Base-by-base conservation (phyloP, 2,113 vertebrate species). In the Callithrix jacchus region DNA sequence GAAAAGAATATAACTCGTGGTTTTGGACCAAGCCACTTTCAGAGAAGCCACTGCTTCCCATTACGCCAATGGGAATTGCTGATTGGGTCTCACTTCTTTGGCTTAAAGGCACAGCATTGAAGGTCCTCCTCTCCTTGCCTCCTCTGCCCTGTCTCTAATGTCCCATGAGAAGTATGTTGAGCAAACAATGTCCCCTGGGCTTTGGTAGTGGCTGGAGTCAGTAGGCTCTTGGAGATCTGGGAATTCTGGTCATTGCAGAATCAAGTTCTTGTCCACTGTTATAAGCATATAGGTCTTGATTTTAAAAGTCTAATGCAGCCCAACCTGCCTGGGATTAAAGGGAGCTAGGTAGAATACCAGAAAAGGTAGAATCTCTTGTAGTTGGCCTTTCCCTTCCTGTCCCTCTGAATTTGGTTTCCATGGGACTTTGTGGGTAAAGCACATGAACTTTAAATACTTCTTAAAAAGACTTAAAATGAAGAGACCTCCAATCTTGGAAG, bases 1-100 rank as follows among this genome's bases (percentile, higher is more conserved):
- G 66, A 94, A 96, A 90, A 91, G 11, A 52, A 82, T 7, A 80
- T 84, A 90, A 93, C 66, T 68, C 68, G 89, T 74, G 66, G 68
- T 89, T 94, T 93, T 66, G 52, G 37, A 85, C 58, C 35, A 91
- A 92, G 23, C 9, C 32, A 88, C 40, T 91, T 91, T 96, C 42
- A 93, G 94, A 93, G 58, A 94, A 88, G 49, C 20, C 45, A 94
- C 42, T 87, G 20, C 58, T 42, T 91, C 66, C 49, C 40, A 86
- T 47, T 35, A 54, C 70, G n/a, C 42, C 35, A 82, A n/a, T 61
- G 27, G 45, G 35, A 8, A 80, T 91, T 83, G 42, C 56, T 93
- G 52, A 27, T 76, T 88, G 73, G 49, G 5, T 82, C 71, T 96
- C 13, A 77, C 35, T 76, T 77, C 54, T 21, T 23, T 95, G 35